Evolutionary conservation across 2,888 invertebrate genomes (phyloP), one percentile per base, ranked within the genome.

Genomic region (Drosophila mettleri): DNA sequence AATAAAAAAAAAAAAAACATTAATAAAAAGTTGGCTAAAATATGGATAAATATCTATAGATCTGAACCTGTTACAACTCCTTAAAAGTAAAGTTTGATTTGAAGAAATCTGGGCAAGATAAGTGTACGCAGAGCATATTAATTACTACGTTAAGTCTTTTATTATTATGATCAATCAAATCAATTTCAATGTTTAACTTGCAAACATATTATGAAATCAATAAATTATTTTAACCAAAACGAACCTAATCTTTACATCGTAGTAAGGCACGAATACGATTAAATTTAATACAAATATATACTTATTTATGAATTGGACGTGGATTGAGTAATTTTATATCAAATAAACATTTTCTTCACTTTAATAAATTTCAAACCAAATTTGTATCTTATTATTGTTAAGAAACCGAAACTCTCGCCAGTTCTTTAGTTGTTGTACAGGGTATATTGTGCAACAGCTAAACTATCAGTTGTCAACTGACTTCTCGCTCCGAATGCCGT

Each of bases 211-310:
- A 63, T 65, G 74, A 78, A 74, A 73, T 68, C 84, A 86, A 86
- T 85, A 85, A 86, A 87, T 86, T 86, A 86, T 89, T 89, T 87
- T 89, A 79, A 88, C 79, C 78, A 78, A 85, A 81, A 61, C 60
- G 65, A 84, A 61, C 61, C 57, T 69, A 63, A 66, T 80, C 69
- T 80, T 86, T 74, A 85, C 34, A 53, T 65, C 62, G 46, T 41
- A 69, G 36, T 64, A 58, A 34, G 46, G 70, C 39, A 52, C 58
- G 12, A 12, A 7, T 39, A 20, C 20, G 12, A 20, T 10, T 43
- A 43, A 43, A 24, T 43, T 8, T 43, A 24, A 59, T 55, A 49
- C 62, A 70, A 46, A 61, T 75, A 73, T 55, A 55, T 73, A 59
- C 20, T 62, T 73, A 78, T 73, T 78, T 78, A 75, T 75, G 60